Evolutionary conservation across 2,797 vertebrate genomes (phyloP).

Genomic region (Odontamblyopus rebecca): DNA sequence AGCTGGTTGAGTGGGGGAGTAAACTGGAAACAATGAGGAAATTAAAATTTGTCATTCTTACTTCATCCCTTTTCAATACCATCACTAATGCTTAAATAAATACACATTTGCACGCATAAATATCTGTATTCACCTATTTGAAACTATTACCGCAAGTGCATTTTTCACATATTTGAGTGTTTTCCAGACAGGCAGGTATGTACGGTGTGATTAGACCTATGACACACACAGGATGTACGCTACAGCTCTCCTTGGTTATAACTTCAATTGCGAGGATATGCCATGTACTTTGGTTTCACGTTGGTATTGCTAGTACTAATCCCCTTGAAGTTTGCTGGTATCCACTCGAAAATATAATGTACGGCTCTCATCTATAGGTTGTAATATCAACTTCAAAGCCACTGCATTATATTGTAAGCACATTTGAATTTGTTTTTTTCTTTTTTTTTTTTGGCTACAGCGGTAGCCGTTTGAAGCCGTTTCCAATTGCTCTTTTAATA

Average conservation of each 20-base stretch:
- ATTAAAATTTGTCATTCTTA: too few relatives aligned
- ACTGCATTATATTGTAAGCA: conserved; percentile 4
- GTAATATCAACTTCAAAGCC: not conserved
- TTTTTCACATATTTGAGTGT: conserved; percentile 7
- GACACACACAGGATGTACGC: conserved; percentile 20
- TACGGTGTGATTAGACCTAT: conserved; percentile 34
- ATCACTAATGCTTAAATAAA: not conserved
- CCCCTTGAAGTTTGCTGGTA: conserved; percentile 40
- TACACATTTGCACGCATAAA: not conserved
- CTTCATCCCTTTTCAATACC: not conserved
- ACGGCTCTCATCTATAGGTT: conserved; percentile 7
- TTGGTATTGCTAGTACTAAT: conserved; percentile 39
- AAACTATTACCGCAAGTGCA: not conserved
- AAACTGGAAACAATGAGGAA: too few relatives aligned
- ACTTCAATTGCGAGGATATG: conserved; percentile 40
- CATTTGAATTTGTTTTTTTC: conserved; percentile 3
- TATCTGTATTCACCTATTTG: too few relatives aligned
- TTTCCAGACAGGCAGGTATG: conserved; percentile 48
- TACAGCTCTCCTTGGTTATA: conserved; percentile 48
- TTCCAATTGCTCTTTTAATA: conserved; percentile 15
- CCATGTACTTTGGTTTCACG: conserved; percentile 11
- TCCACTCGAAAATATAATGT: conserved; percentile 28
- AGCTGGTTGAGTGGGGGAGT: too few relatives aligned
- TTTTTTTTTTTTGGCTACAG: conserved; percentile 1
- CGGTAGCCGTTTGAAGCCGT: not conserved